Evolutionary conservation across 2,888 invertebrate genomes (phyloP), one percentile per base, ranked within the genome.

Genomic region (Epicampocera succincta): DNA sequence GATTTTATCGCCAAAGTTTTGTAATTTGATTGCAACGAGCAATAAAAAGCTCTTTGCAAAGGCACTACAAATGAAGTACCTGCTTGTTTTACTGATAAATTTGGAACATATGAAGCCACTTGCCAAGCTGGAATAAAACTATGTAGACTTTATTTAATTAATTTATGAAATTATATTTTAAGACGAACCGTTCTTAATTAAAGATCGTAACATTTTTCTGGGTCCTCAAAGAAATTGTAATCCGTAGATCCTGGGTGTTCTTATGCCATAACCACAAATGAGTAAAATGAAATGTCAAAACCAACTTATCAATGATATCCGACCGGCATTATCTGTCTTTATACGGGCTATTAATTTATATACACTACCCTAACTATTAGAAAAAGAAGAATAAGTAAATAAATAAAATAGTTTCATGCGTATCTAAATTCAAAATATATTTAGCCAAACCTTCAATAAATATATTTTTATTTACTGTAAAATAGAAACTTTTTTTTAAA

Each of bases 181-280:
- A 25, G 21, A 61, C 83, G 85, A 80, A 89, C 90, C 89, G 73
- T 85, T 84, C 44, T 84, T 80, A n/a, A 89, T 44, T 6, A 90
- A 38, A 15, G 86, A 85, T n/a, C 89, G 88, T 19, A 90, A 73
- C 90, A 90, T 90, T 60, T 72, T 85, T 12, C 4, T 0, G 0
- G 13, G 15, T 11, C 42, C 19, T 66, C 0, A 60, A 50, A 40
- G 21, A 9, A 66, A 52, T 4, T 3, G 42, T 74, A 56, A 33
- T 60, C 11, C 48, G 38, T 69, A 48, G n/a, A 2, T 61, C 50
- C 12, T 40, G 29, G 11, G 2, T 19, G 19, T 33, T 9, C 33
- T 79, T 72, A 83, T 82, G 73, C 84, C 84, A 85, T 86, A 86
- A 86, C 84, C 84, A 80, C 68, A 63, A 82, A 72, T 1, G 15